These are phyloP conservation scores for Cavia aperea DNA, from an alignment of 2,113 vertebrate genomes.

Conservation along the genomic window DNA sequence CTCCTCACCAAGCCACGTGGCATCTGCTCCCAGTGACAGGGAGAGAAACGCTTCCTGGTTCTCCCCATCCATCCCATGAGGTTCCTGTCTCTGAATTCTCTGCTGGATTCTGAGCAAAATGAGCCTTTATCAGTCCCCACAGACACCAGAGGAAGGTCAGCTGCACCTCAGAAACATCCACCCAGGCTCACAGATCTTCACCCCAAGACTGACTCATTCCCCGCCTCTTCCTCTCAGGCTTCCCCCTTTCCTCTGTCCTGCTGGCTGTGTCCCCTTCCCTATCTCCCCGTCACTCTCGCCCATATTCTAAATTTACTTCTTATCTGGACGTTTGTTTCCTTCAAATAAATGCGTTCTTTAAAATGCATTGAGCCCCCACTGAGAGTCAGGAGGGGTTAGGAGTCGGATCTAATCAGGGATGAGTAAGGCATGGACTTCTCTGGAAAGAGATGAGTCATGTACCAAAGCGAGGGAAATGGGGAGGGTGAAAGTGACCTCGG, in stretches of 20 bases:
- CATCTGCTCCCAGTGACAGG: neutral
- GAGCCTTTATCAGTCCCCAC: neutral
- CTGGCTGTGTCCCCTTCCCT: neutral
- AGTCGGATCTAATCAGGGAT: constrained; percentile 31
- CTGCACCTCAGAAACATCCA: neutral
- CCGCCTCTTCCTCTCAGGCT: neutral
- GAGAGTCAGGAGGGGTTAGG: constrained; percentile 1
- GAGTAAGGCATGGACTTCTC: neutral
- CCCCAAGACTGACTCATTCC: neutral
- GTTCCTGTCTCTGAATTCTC: neutral
- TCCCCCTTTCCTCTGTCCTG: neutral
- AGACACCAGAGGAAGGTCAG: neutral
- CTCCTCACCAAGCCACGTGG: neutral
- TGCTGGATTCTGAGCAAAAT: neutral
- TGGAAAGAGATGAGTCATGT: constrained; percentile 40
- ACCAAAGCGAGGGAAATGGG: neutral
- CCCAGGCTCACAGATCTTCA: neutral
- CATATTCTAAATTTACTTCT: constrained; percentile 23
- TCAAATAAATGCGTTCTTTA: constrained; percentile 9
- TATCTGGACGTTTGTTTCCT: constrained; percentile 31
- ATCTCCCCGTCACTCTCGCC: neutral
- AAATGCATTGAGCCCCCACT: constrained; percentile 13
- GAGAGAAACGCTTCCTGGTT: neutral
- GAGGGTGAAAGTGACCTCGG: neutral
- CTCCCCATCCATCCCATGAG: neutral